Evolutionary conservation across 2,797 vertebrate genomes (phyloP), one percentile per base, ranked within the genome.

Genomic region (Capromys pilorides): DNA sequence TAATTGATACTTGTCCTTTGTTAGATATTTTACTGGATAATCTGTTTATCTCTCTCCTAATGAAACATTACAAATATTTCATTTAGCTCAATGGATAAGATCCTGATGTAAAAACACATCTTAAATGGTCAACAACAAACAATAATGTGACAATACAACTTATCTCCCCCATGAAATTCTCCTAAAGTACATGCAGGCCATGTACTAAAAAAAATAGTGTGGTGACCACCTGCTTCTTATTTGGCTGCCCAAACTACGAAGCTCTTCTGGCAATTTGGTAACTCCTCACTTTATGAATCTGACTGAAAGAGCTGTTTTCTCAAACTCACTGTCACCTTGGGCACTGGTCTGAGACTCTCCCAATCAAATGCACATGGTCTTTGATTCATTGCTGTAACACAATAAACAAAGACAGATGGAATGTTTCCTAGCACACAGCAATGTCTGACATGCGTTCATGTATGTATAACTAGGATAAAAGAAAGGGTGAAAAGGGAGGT

Each of bases 401-500:
- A 81, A 61, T 59, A 84, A 73, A 54, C 11, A 39, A 54, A 2
- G 28, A 2, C 22, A 26, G 7, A 10, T 67, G n/a, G 33, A 28
- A 4, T 41, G 28, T 39, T 33, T 64, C 22, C 85, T 28, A 4
- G 49, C 24, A 33, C 13, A 66, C 6, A 39, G 64, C 10, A 24
- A 1, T 1, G 9, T 49, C 69, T 57, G 49, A 16, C 3, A 0
- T 9, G 31, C 39, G 16, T 26, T 28, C 31, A 18, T 0, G 19
- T 9, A 61, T 21, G 1, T 13, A 51, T 14, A 2, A 28, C 5
- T 39, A 85, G 71, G 45, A 11, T 0, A 7, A 22, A 19, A 77
- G 21, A 0, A 75, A 33, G 28, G 31, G 26, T 0, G 6, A 61
- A 3, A 26, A 41, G 0, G 49, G 66, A 57, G 51, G 11, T 2